Evolutionary conservation across 2,113 vertebrate species (phyloP), one percentile per base, ranked within the genome.

Genomic region (Amphiprion ocellaris): DNA sequence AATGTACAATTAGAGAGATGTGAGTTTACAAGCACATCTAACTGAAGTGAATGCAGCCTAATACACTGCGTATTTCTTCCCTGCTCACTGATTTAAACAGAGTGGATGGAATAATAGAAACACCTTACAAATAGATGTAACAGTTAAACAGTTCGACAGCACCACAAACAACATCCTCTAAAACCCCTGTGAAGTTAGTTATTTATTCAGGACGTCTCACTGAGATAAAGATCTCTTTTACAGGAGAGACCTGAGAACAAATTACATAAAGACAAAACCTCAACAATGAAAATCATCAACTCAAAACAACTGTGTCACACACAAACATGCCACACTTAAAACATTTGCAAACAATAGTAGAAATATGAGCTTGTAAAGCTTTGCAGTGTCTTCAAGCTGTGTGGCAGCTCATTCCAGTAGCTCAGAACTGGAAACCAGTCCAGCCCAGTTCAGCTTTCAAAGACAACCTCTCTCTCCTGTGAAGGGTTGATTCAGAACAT

Each of bases 321-420:
- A 49, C 17, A 8, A 12, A 33, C 11, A 15, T 1, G 6, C 66
- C 46, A 19, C 5, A n/a, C 4, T 49, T 0, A 30, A 26, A 33
- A 23, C 30, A 68, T 41, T n/a, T 15, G 53, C 65, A 54, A 47
- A 9, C 33, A 9, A 8, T 10, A 10, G 33, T 37, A 10, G 33
- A 37, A 37, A 71, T 30, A 50, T 17, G 44, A 21, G 56, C 44
- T 23, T 60, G 55, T 47, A 58, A 24, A 58, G 24, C 14, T 58
- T 54, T 68, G 39, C 21, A 54, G n/a, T 26, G 17, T 47, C 39
- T 58, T 28, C 39, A 33, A 21, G 24, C 53, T 58, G 67, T 69
- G 53, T 58, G 46, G 67, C 24, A 21, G 67, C 69, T 71, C n/a
- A 49, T 49, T 49, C 41, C 54, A 4, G 30, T 30, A 30, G 30